phyloP scores from a whole-genome alignment of 2,797 vertebrate genomes.

The Xenops minutus region DNA sequence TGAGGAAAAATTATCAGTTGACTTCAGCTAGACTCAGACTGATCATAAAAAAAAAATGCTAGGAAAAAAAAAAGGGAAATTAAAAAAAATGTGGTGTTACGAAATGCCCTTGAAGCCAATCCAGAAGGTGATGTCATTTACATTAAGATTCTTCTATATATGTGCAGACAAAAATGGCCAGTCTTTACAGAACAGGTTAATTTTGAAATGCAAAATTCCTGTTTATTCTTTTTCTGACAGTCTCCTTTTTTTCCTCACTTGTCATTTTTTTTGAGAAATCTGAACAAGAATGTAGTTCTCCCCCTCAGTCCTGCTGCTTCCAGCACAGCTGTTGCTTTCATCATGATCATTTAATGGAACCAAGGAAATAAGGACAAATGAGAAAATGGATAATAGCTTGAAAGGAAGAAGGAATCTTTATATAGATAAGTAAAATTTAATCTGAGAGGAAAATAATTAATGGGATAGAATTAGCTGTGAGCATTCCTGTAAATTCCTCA shows the following conservation, averaged over 20 bases:
- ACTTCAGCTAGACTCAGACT: not conserved
- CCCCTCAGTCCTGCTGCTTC: not conserved
- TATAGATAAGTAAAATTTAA: conserved; percentile 24
- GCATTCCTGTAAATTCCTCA: not conserved
- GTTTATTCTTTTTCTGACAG: not conserved
- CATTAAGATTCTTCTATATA: not conserved
- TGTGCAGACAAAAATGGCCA: not conserved
- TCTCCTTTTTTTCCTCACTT: not conserved
- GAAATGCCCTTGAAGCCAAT: conserved; percentile 7
- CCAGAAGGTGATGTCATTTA: not conserved
- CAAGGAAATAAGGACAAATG: conserved; percentile 12
- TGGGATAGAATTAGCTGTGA: conserved; percentile 10
- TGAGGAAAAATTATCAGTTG: not conserved
- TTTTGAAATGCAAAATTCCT: not conserved
- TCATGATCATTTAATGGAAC: not conserved
- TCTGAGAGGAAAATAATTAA: conserved; percentile 29
- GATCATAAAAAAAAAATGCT: not conserved
- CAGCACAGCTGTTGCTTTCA: conserved; percentile 5
- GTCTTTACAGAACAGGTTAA: not conserved
- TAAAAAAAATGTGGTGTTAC: not conserved
- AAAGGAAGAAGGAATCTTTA: not conserved
- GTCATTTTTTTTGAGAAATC: not conserved
- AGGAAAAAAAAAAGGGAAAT: not conserved
- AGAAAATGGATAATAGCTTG: not conserved
- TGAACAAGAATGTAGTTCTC: not conserved